Conservation (phyloP, 2,797 vertebrate genomes). For the Pachyuromys duprasi region DNA sequence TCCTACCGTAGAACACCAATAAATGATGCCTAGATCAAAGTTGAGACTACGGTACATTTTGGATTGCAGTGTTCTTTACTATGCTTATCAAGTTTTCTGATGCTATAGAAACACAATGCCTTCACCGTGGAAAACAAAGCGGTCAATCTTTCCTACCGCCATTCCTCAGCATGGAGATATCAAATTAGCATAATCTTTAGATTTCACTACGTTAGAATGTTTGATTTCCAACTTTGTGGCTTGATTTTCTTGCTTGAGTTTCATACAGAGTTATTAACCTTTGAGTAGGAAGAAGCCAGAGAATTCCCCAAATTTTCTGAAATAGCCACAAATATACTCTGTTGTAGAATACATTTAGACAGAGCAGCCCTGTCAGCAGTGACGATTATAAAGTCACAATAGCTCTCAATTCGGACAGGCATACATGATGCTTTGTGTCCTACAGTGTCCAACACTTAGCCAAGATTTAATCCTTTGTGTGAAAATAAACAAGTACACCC, state of each 20-base stretch:
- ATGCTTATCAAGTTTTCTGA: not conserved
- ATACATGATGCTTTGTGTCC: not conserved
- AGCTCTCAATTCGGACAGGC: not conserved
- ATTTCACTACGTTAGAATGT: not conserved
- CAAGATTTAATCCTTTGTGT: not conserved
- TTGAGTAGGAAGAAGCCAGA: not conserved
- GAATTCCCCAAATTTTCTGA: not conserved
- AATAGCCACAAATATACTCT: not conserved
- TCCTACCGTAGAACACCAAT: not conserved
- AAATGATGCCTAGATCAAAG: not conserved
- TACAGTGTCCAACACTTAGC: not conserved
- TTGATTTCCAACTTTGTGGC: not conserved
- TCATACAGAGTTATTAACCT: not conserved
- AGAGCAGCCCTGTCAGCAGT: not conserved
- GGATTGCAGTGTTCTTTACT: not conserved
- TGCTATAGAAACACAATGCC: not conserved
- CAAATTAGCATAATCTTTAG: not conserved
- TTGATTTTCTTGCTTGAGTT: not conserved
- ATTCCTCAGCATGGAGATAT: not conserved
- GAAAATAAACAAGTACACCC: not conserved
- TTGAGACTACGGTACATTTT: not conserved
- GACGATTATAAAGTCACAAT: not conserved
- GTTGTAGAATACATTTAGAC: not conserved
- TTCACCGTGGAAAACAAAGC: not conserved
- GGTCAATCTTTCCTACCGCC: not conserved